A percentile compares a stretch with the other conserved stretches of the same genome.
phyloP scores from a whole-genome alignment of 2,888 invertebrate genomes.

The Napeogenes inachia region DNA sequence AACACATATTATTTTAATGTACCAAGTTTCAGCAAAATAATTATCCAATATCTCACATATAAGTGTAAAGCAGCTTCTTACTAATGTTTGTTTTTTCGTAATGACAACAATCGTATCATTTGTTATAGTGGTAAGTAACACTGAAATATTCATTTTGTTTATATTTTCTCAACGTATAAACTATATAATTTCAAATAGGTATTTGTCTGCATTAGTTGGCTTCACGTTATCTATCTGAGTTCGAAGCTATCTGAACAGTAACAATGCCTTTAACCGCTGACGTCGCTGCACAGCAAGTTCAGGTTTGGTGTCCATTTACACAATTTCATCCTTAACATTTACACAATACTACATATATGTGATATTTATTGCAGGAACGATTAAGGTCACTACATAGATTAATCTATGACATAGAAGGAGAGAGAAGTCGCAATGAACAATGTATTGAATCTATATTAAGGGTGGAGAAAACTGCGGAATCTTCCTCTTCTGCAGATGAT shows the following conservation, averaged over 20 bases:
- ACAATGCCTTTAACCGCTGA: slow-evolving; percentile 87
- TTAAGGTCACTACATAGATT: slow-evolving; percentile 85
- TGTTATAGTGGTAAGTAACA: not conserved
- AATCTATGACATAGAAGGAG: slow-evolving; percentile 89
- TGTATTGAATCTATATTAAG: slow-evolving; percentile 87
- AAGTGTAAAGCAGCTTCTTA: no score
- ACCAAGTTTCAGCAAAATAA: no score
- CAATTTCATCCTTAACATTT: no score
- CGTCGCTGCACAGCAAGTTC: slow-evolving; percentile 84
- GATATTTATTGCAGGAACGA: slow-evolving; percentile 79
- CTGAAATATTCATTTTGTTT: not conserved
- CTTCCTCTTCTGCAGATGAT: slow-evolving; percentile 60
- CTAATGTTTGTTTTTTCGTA: no score
- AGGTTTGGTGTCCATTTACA: slow-evolving; percentile 40
- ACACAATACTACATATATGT: no score
- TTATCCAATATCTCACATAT: no score
- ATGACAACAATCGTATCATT: no score
- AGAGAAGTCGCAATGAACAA: slow-evolving; percentile 86
- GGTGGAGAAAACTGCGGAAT: slow-evolving; percentile 77
- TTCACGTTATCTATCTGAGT: slow-evolving; percentile 69
- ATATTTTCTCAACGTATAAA: not conserved
- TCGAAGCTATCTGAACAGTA: slow-evolving; percentile 62
- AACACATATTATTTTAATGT: no score
- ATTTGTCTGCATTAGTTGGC: slow-evolving; percentile 71
- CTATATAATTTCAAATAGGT: slow-evolving; percentile 35